These are phyloP conservation scores for Poliocrania exsul DNA, from an alignment of 2,797 vertebrate genomes.

Conservation along the genomic window DNA sequence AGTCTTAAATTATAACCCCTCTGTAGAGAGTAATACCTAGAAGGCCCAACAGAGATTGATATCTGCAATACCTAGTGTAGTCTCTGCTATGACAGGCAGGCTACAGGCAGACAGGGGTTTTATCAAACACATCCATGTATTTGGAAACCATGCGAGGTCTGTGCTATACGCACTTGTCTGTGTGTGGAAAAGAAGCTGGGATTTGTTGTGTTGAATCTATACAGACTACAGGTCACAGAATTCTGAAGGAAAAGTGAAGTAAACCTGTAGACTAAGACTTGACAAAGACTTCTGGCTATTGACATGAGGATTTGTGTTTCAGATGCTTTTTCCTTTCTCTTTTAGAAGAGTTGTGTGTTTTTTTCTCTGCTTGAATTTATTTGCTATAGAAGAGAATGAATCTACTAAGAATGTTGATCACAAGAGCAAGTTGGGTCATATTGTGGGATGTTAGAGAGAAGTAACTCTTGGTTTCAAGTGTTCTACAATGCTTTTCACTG, in stretches of 20 bases:
- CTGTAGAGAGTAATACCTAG: background rate
- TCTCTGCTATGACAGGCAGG: background rate
- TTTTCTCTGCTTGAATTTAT: background rate
- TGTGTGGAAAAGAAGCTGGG: background rate
- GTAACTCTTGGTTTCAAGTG: background rate
- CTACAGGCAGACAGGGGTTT: background rate
- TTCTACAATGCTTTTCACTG: background rate
- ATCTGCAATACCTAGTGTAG: rapidly evolving
- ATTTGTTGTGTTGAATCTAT: background rate
- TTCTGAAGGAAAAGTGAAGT: background rate
- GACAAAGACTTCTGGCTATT: background rate
- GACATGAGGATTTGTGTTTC: background rate
- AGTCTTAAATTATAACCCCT: background rate
- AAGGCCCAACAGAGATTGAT: rapidly evolving
- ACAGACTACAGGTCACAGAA: background rate
- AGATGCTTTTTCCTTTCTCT: background rate
- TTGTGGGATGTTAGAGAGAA: background rate
- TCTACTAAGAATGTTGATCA: background rate
- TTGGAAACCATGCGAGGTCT: background rate
- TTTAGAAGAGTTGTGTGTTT: background rate
- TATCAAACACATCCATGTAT: background rate
- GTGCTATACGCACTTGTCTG: rapidly evolving
- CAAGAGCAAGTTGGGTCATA: background rate
- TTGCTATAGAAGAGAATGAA: background rate
- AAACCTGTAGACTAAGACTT: background rate